phyloP scores from a whole-genome alignment of 2,113 vertebrate species.

The Bujurquina vittata region DNA sequence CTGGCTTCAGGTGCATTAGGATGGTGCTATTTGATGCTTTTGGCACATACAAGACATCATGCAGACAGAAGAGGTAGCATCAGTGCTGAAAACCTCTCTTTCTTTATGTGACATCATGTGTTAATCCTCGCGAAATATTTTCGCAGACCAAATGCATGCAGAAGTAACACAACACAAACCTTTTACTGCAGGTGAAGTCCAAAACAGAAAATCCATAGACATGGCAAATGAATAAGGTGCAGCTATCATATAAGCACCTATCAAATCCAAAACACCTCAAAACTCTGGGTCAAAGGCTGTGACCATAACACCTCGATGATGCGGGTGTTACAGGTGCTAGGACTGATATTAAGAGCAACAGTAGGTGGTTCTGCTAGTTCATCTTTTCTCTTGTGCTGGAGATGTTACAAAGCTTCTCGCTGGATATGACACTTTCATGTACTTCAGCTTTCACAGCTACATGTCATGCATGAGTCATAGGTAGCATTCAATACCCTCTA shows the following conservation, averaged over 20 bases:
- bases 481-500: background rate
- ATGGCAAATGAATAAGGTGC: background rate
- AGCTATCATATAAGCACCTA: background rate
- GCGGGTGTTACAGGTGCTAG: background rate
- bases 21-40: background rate
- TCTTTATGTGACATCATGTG: conserved; percentile 4
- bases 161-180: fast-evolving
- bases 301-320: background rate
- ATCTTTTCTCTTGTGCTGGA: background rate
- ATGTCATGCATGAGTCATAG: background rate
- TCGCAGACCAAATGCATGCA: background rate
- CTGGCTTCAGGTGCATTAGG: background rate
- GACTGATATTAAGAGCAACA: background rate
- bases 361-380: background rate
- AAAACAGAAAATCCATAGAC: background rate
- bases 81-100: background rate
- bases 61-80: background rate
- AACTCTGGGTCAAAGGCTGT: background rate
- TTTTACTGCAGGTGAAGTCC: background rate
- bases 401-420: background rate
- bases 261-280: background rate
- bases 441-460: background rate
- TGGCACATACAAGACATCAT: background rate
- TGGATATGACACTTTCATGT: background rate
- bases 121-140: background rate